Evolutionary conservation across 2,113 vertebrate genomes (phyloP).

Genomic region (Spheniscus mendiculus): DNA sequence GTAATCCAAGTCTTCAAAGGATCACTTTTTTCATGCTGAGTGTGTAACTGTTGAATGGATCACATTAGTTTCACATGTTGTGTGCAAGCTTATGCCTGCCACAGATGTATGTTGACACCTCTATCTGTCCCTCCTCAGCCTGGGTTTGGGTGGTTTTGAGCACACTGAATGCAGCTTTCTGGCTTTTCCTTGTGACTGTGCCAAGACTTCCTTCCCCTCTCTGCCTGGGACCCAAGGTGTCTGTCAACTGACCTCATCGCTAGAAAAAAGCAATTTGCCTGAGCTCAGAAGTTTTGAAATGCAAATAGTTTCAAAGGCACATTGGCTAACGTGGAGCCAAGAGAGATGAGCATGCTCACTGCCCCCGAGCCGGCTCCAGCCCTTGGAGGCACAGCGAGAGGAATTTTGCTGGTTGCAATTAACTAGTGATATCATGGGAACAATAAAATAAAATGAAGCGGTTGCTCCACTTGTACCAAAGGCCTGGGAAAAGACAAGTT

Average conservation of each 20-base stretch:
- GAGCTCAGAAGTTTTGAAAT: background rate
- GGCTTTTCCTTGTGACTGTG: background rate
- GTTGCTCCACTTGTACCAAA: background rate
- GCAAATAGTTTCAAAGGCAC: background rate
- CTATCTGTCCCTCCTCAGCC: background rate
- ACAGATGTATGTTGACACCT: background rate
- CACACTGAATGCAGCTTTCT: background rate
- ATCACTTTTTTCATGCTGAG: background rate
- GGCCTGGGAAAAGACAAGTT: background rate
- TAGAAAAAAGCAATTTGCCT: background rate
- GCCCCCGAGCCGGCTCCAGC: background rate
- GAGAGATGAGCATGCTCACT: background rate
- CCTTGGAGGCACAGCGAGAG: background rate
- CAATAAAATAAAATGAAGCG: background rate
- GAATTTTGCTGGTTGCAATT: slow-evolving; percentile 39
- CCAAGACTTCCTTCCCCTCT: background rate
- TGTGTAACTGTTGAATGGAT: background rate
- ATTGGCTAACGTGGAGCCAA: background rate
- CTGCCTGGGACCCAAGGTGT: background rate
- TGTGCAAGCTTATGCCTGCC: background rate
- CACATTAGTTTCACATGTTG: background rate
- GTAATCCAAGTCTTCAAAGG: background rate
- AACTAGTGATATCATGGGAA: slow-evolving; percentile 14
- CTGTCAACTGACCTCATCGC: background rate
- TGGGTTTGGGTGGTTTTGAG: background rate